A percentile compares a stretch with the other conserved stretches of the same genome.
Evolutionary conservation across 2,888 invertebrate genomes (phyloP).

Genomic region (Axea sp.): DNA sequence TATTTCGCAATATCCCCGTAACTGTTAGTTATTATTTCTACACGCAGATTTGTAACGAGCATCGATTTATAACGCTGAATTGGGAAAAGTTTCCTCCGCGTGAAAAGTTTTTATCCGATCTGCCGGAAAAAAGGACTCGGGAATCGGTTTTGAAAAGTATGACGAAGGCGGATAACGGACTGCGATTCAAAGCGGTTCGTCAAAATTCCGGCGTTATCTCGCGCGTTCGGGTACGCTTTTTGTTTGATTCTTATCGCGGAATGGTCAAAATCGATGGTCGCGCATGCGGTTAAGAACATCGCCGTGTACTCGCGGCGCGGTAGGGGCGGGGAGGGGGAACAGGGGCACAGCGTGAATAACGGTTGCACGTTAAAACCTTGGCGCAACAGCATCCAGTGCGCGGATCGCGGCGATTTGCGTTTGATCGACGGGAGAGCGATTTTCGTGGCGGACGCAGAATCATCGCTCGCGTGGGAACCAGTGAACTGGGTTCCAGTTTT

Average conservation of each 20-base stretch:
- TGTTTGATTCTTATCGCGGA: conserved; percentile 65
- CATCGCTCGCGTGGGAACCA: conserved; percentile 20
- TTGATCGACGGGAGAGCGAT: conserved; percentile 67
- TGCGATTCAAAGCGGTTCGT: no score
- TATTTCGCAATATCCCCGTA: no score
- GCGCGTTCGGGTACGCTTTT: not conserved
- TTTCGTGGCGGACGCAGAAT: conserved; percentile 59
- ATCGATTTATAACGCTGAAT: no score
- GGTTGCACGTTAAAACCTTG: conserved; percentile 77
- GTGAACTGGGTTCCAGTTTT: conserved; percentile 5
- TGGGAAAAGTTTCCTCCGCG: no score
- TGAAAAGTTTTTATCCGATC: no score
- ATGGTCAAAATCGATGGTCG: conserved; percentile 76
- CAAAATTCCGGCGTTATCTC: conserved; percentile 4
- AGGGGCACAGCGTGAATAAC: conserved; percentile 59
- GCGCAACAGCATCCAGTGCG: conserved; percentile 76
- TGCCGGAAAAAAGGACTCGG: no score
- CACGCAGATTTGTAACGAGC: no score
- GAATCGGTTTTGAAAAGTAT: no score
- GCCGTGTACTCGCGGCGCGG: conserved; percentile 29
- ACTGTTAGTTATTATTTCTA: no score
- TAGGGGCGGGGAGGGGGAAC: conserved; percentile 46
- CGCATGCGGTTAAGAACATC: conserved; percentile 73
- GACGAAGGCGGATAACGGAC: no score
- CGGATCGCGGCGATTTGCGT: conserved; percentile 68